Percentiles rank a stretch among this genome's conserved stretches.
These are phyloP conservation scores for Globia sparganii DNA, from an alignment of 2,888 invertebrate genomes.

Conservation along the genomic window DNA sequence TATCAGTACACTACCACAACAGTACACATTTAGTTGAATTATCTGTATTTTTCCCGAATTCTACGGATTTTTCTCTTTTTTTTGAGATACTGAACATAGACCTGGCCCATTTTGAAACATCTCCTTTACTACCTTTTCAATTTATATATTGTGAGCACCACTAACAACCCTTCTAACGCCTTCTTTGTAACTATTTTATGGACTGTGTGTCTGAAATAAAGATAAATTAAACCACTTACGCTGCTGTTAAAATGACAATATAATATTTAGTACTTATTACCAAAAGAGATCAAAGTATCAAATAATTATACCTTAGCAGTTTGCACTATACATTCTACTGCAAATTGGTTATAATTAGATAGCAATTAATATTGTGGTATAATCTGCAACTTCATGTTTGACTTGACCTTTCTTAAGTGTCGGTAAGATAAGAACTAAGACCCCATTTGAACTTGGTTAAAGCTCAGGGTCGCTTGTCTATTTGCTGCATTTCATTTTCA, in stretches of 20 bases:
- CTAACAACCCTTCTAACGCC: background rate
- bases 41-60: no score
- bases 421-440: background rate
- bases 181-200: background rate
- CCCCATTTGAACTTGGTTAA: slow-evolving; percentile 2
- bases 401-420: slow-evolving; percentile 24
- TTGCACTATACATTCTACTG: background rate
- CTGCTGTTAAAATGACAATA: background rate
- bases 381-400: slow-evolving; percentile 14
- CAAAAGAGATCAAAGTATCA: slow-evolving; percentile 14
- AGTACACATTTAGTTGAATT: no score
- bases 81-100: no score
- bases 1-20: no score
- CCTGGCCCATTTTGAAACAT: no score
- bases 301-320: slow-evolving; percentile 14
- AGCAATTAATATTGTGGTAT: slow-evolving; percentile 19
- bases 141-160: background rate
- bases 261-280: background rate
- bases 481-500: background rate
- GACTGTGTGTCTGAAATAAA: background rate
- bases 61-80: no score
- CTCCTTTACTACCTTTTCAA: background rate
- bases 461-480: slow-evolving; percentile 1
- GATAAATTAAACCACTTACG: background rate
- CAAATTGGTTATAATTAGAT: slow-evolving; percentile 21